Conservation (phyloP, 2,888 invertebrate species). For the Caenorhabditis wallacei region DNA sequence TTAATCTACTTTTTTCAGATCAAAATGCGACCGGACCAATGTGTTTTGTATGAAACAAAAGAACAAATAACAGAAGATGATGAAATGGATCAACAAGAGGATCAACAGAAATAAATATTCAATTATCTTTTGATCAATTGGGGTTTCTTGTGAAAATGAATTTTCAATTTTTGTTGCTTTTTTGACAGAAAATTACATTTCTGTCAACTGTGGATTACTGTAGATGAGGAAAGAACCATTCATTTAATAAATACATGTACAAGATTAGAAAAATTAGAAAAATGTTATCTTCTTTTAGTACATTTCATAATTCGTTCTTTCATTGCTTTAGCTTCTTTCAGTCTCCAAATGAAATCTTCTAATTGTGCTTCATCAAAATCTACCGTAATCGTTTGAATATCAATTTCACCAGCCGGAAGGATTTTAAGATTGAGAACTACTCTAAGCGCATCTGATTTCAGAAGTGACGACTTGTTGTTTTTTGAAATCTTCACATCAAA, state of each 20-base stretch:
- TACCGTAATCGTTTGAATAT: not conserved
- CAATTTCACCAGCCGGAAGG: constrained; percentile 21
- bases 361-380: constrained; percentile 57
- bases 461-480: constrained; percentile 46
- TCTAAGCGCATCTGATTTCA: not conserved
- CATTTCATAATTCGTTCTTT: constrained; percentile 27
- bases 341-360: constrained; percentile 64
- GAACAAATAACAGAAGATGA: constrained; percentile 17
- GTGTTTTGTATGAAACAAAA: constrained; percentile 28
- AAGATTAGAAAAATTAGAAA: not conserved
- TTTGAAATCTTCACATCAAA: constrained; percentile 65
- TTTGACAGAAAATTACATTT: too few species aligned
- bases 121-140: too few species aligned
- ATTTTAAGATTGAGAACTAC: constrained; percentile 31
- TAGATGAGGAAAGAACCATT: not conserved
- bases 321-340: constrained; percentile 67
- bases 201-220: too few species aligned
- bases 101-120: not conserved
- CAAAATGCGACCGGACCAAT: constrained; percentile 25
- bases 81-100: not conserved
- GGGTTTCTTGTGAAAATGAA: too few species aligned
- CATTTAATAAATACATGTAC: not conserved
- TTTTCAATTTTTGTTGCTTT: too few species aligned
- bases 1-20: not conserved
- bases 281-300: not conserved